Base-by-base conservation (phyloP, 2,113 vertebrate species). In the Epinephelus cyanopodus region DNA sequence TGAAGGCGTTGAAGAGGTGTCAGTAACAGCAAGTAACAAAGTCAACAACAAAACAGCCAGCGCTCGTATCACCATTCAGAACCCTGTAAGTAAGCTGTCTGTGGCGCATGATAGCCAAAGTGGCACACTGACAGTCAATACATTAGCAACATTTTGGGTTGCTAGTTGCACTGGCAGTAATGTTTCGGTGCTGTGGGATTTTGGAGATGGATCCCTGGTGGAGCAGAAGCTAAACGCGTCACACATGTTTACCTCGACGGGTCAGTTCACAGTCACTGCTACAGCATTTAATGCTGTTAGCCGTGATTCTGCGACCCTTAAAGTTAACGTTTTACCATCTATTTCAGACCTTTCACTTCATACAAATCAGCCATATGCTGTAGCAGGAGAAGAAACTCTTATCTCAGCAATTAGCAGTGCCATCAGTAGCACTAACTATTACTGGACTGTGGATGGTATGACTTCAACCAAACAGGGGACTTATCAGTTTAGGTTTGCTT, bases 151-250 rank as follows among this genome's bases (percentile, higher is more conserved):
- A 10, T 96, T 96, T 85, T 94, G 90, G 91, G 91, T 93, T 6
- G 56, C 60, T 1, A 60, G 72, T 60, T 86, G 48, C 57, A 29
- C 57, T n/a, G 94, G 92, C 17, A 94, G 89, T 65, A 86, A 87
- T 57, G 91, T 91, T 50, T 90, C 91, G 8, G 83, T 95, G 70
- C 23, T 84, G 9, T 97, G 96, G 96, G 90, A 96, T 69, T 96
- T 96, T 90, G 95, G 96, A 60, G 95, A 96, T 50, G 92, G 90
- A 5, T 93, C 94, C 10, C 53, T 67, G 4, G 23, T 10, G 0
- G 85, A 78, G 56, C 58, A 72, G 21, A 87, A 77, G 21, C 74
- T 42, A 33, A 94, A 94, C 6, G 48, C 76, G 17, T 94, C 93
- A 3, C 95, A 96, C 50, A 57, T 83, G 45, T 97, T 95, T 61